These are phyloP conservation scores for Lipophrys pholis DNA, from an alignment of 2,113 vertebrate species.

Conservation along the genomic window DNA sequence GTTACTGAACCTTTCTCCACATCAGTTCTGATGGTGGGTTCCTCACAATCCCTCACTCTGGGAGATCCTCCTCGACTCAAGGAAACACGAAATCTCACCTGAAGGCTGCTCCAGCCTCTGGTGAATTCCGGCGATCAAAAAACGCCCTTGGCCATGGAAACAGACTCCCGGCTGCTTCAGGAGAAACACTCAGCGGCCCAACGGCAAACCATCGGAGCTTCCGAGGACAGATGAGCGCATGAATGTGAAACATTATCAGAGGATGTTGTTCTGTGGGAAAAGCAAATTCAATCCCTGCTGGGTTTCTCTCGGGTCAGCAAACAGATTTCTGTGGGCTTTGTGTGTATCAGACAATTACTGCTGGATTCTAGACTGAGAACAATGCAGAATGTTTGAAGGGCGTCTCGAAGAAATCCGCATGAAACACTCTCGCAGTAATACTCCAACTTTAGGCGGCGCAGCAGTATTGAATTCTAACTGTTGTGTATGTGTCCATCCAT, in stretches of 20 bases:
- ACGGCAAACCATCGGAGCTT: neutral
- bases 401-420: no score
- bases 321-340: no score
- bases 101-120: slow-evolving; percentile 10
- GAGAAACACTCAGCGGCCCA: neutral
- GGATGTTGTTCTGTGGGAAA: neutral
- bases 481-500: no score
- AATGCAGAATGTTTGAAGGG: no score
- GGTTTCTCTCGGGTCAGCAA: no score
- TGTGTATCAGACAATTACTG: no score
- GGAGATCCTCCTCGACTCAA: neutral
- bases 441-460: no score
- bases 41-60: no score
- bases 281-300: neutral
- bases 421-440: no score
- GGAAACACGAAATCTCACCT: neutral
- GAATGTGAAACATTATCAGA: slow-evolving; percentile 21
- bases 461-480: no score
- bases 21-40: no score
- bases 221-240: neutral
- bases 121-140: slow-evolving; percentile 5
- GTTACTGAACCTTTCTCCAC: neutral
- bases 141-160: slow-evolving; percentile 36
- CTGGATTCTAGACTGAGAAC: no score
- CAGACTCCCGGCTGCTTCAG: slow-evolving; percentile 10